A percentile compares a stretch with the other conserved stretches of the same genome.
phyloP scores from a whole-genome alignment of 2,113 vertebrate genomes.

The Eublepharis macularius region DNA sequence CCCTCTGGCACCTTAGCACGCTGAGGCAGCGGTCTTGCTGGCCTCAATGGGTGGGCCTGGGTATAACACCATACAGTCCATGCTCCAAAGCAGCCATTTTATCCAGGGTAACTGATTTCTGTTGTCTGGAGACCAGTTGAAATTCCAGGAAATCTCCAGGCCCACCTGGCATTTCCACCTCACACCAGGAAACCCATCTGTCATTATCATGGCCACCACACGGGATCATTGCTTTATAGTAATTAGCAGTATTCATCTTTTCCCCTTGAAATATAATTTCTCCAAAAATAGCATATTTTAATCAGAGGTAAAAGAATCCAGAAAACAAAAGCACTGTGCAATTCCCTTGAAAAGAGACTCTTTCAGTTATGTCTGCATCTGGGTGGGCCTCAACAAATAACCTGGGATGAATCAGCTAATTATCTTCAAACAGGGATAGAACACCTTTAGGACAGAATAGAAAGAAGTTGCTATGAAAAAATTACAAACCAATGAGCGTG shows the following conservation, averaged over 20 bases:
- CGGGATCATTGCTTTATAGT: not conserved
- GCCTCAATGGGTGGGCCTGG: no score
- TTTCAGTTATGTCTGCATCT: not conserved
- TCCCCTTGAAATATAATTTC: not conserved
- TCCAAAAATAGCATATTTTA: not conserved
- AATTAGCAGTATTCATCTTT: not conserved
- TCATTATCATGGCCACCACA: no score
- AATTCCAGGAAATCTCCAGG: no score
- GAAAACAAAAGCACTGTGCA: not conserved
- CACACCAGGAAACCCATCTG: no score
- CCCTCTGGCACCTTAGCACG: no score
- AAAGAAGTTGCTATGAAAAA: not conserved
- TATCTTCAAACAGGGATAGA: not conserved
- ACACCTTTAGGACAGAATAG: not conserved
- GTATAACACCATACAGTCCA: no score
- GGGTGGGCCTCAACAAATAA: not conserved
- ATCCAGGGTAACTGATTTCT: no score
- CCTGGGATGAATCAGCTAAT: slow-evolving; percentile 2
- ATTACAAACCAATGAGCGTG: not conserved
- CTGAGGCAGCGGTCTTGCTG: no score
- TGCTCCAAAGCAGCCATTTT: no score
- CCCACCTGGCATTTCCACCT: no score
- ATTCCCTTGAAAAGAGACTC: not conserved
- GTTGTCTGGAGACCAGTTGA: no score
- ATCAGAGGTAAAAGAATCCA: not conserved